Evolutionary conservation across 2,113 vertebrate species (phyloP).

Genomic region (Hoplias malabaricus): DNA sequence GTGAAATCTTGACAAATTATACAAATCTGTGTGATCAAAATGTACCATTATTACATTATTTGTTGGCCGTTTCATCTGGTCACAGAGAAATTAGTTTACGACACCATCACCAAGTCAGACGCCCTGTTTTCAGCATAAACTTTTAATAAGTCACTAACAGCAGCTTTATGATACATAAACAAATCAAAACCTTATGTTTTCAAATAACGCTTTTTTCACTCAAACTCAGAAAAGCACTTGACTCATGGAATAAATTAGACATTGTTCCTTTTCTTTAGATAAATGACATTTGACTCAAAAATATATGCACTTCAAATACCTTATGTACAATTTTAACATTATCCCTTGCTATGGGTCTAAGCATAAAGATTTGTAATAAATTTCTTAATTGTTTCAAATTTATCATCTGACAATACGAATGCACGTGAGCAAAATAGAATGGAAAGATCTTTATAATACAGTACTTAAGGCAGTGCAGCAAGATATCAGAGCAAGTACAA

Average conservation of each 20-base stretch:
- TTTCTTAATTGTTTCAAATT: background rate
- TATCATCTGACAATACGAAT: background rate
- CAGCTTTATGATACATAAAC: background rate
- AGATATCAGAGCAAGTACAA: background rate
- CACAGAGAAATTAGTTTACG: background rate
- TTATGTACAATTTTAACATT: conserved; percentile 19
- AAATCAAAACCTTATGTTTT: background rate
- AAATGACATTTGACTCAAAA: conserved; percentile 7
- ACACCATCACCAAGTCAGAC: background rate
- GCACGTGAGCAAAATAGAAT: background rate
- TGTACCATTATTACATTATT: background rate
- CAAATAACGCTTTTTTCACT: background rate
- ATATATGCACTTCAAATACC: conserved; percentile 12
- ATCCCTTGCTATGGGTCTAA: background rate
- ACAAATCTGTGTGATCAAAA: background rate
- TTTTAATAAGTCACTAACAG: background rate
- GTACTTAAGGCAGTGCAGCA: conserved; percentile 28
- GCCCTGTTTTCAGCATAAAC: background rate
- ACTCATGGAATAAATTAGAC: background rate
- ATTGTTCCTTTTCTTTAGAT: background rate
- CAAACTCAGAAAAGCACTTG: background rate
- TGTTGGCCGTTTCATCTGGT: background rate
- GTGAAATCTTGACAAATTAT: background rate
- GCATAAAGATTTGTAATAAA: background rate
- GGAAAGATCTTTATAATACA: background rate